Base-by-base conservation (phyloP, 1,140 invertebrate genomes). In the Lasaia peninsularis region DNA sequence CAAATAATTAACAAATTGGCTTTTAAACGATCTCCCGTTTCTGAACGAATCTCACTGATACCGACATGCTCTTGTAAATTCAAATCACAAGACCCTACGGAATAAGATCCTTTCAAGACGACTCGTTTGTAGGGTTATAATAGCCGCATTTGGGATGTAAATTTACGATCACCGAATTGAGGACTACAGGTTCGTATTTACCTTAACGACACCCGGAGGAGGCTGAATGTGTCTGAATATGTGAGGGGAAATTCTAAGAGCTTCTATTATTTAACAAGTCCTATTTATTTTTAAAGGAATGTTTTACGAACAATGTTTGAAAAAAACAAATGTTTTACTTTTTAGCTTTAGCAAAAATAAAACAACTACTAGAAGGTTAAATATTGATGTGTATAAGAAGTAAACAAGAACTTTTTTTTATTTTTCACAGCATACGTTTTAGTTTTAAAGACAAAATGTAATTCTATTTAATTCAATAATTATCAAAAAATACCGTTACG, bases 121-220 rank as follows among this genome's bases (percentile, higher is more conserved):
- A 48, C 16, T 48, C 40, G 40, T 48, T 48, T 48, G 18, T 48
- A 48, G 18, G 40, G 40, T 11, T n/a, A 48, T 48, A 48, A 48
- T 48, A 48, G 40, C 18, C 18, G 20, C 40, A 48, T 48, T 48
- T 48, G 40, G n/a, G 10, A 48, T 48, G 18, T 48, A 48, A 48
- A 48, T 48, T 48, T 21, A 48, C 40, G 18, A 20, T 20, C 20
- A 48, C 40, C 20, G 40, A 20, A 48, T 48, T 48, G 40, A 48
- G 6, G 40, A 20, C 11, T 48, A 48, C 40, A 48, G 18, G 18
- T 48, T 20, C 40, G 40, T 48, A 21, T 48, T 48, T 18, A 48
- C 40, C 44, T 48, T 48, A 48, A 48, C 16, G 18, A 44, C 16
- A 11, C 44, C 6, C 18, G 2, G 10, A 11, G 44, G 44, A 48